Conservation (phyloP, 2,797 vertebrate species). For the Pogonophryne albipinna region DNA sequence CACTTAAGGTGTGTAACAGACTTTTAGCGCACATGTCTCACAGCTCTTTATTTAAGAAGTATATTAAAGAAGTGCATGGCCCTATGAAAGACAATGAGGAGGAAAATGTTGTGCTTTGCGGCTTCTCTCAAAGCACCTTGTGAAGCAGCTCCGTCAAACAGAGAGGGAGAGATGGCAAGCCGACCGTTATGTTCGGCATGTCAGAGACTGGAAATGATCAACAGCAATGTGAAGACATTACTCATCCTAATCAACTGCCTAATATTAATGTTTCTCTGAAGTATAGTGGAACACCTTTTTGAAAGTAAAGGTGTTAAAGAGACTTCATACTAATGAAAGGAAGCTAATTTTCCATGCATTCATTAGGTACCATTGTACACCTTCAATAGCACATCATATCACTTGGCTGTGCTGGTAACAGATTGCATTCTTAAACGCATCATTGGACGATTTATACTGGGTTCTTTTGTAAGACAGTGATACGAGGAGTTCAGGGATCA, state of each 20-base stretch:
- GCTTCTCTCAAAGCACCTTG: constrained; percentile 35
- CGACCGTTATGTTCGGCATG: constrained; percentile 59
- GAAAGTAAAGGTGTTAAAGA: constrained; percentile 27
- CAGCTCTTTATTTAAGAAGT: constrained; percentile 13
- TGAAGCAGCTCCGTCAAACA: constrained; percentile 51
- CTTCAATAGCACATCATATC: constrained; percentile 37
- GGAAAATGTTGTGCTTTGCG: constrained; percentile 29
- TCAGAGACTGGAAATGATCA: constrained; percentile 58
- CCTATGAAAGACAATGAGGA: constrained; percentile 15
- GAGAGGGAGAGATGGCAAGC: constrained; percentile 52
- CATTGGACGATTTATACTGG: neutral
- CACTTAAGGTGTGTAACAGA: neutral
- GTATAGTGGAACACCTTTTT: constrained; percentile 10
- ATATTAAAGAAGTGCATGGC: neutral
- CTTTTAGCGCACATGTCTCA: neutral
- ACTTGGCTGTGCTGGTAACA: constrained; percentile 9
- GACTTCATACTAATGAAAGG: constrained; percentile 2
- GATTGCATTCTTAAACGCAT: constrained; percentile 14
- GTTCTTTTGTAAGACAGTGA: constrained; percentile 5
- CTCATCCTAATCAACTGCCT: constrained; percentile 36
- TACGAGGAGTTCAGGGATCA: constrained; percentile 12
- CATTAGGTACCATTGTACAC: constrained; percentile 46
- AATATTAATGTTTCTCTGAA: constrained; percentile 42
- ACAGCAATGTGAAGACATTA: constrained; percentile 48
- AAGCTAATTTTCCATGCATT: constrained; percentile 17